Base-by-base conservation (phyloP, 2,888 invertebrate genomes). In the Brachynemurus nebulosus region DNA sequence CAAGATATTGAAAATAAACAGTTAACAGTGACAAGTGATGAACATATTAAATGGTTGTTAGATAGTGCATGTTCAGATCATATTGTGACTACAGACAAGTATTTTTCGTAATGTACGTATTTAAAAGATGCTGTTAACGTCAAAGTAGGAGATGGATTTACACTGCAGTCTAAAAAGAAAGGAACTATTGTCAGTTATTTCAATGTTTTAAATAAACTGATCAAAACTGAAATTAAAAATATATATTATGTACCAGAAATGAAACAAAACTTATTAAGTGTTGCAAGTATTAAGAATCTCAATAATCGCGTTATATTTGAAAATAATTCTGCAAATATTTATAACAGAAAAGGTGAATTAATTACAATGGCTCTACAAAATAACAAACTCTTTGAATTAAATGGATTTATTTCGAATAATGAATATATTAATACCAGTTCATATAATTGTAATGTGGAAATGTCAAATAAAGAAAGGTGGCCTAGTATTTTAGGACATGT, bases 401-500 rank as follows among this genome's bases (percentile, higher is more conserved):
- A 11, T 44, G 27, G 18, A 39, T 8, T 38, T 14, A 16, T 12
- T 37, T 11, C 1, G 7, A 37, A 33, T 37, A 33, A 33, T n/a
- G 25, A 23, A 23, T 8, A 23, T 6, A 6, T 34, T n/a, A 5
- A 34, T 19, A 9, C 35, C 30, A 4, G 9, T 7, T 17, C 33
- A 2, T 14, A 46, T 34, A 12, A 34, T 34, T 34, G 34, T 34
- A 34, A 34, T 6, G 12, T 14, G 14, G 34, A 34, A 6, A 34
- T 34, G 34, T 34, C 34, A 34, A 34, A 34, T 48, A 52, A 52
- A 46, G 54, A 55, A 45, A 53, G 46, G 44, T 53, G 50, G 51
- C 54, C 54, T 46, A 40, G 50, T 9, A 42, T 45, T 5, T 37
- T 54, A 17, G 53, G 52, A 1, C 53, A 55, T 47, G 47, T 52